Conservation (phyloP, 1,140 invertebrate genomes). For the Drosophila fuyamai region DNA sequence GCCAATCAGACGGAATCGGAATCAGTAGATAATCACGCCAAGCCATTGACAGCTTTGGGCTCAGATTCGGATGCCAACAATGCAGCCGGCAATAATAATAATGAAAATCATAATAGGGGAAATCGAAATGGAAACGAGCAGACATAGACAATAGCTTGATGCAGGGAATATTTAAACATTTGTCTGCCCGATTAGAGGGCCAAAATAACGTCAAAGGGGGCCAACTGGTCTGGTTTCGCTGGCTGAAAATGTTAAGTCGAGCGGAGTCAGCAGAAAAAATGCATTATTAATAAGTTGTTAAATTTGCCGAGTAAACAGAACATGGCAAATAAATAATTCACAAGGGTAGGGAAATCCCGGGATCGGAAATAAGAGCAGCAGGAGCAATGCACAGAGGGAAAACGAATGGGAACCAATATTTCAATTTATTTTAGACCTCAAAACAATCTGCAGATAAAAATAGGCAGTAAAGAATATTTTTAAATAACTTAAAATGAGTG, state of each 20-base stretch:
- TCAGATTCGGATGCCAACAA: conserved; percentile 42
- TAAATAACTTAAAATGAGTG: no score
- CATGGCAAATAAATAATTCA: conserved; percentile 75
- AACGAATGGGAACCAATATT: neutral
- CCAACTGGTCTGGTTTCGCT: conserved; percentile 10
- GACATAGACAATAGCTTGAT: conserved; percentile 49
- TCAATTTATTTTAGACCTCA: neutral
- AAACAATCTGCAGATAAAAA: no score
- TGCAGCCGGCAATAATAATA: conserved; percentile 46
- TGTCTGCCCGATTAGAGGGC: conserved; percentile 37
- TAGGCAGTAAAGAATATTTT: no score
- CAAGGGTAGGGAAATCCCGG: conserved; percentile 1
- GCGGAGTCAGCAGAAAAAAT: conserved; percentile 74
- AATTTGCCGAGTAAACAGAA: conserved; percentile 82
- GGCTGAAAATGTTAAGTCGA: conserved; percentile 45
- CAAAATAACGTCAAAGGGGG: conserved; percentile 26
- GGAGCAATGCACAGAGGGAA: neutral
- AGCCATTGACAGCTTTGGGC: conserved; percentile 40
- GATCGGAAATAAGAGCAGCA: neutral
- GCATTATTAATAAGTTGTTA: conserved; percentile 83
- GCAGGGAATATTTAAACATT: conserved; percentile 36
- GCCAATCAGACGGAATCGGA: conserved; percentile 36
- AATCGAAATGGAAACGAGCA: conserved; percentile 44
- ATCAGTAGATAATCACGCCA: conserved; percentile 45
- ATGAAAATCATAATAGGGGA: conserved; percentile 28